Percentiles rank a stretch among this genome's conserved stretches.
Evolutionary conservation across 1,140 invertebrate species (phyloP).

Genomic region (Lethrus apterus): DNA sequence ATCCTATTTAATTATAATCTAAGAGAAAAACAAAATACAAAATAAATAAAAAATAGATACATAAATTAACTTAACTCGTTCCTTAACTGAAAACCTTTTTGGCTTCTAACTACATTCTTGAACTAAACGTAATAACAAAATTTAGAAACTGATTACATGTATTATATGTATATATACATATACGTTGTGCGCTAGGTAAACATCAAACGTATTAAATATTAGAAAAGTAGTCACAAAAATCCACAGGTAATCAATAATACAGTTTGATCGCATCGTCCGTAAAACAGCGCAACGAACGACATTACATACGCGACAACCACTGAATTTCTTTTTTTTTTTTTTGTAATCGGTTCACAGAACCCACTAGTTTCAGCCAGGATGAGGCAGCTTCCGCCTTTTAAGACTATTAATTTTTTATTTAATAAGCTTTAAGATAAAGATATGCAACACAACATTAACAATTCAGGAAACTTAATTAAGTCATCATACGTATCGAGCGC

Average conservation of each 20-base stretch:
- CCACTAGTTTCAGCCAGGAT: slow-evolving; percentile 33
- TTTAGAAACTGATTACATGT: slow-evolving; percentile 10
- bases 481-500: slow-evolving; percentile 16
- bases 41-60: slow-evolving; percentile 24
- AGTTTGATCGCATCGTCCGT: slow-evolving; percentile 20
- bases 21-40: not conserved
- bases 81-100: slow-evolving; percentile 8
- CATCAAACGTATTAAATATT: slow-evolving; percentile 29
- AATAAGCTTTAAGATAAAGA: slow-evolving; percentile 26
- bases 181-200: slow-evolving; percentile 16
- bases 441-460: slow-evolving; percentile 29
- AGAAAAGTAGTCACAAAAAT: slow-evolving; percentile 31
- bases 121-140: slow-evolving; percentile 10
- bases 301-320: slow-evolving; percentile 8
- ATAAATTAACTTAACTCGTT: slow-evolving; percentile 8
- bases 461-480: slow-evolving; percentile 20
- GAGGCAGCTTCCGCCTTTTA: slow-evolving; percentile 32
- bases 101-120: slow-evolving; percentile 9
- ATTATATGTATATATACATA: slow-evolving; percentile 11
- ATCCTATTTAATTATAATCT: not conserved
- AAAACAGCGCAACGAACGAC: slow-evolving; percentile 4
- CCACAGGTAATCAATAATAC: slow-evolving; percentile 25
- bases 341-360: slow-evolving; percentile 38
- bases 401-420: slow-evolving; percentile 20
- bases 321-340: slow-evolving; percentile 18